Evolutionary conservation across 2,888 invertebrate species (phyloP).

Genomic region (Hedya salicella): DNA sequence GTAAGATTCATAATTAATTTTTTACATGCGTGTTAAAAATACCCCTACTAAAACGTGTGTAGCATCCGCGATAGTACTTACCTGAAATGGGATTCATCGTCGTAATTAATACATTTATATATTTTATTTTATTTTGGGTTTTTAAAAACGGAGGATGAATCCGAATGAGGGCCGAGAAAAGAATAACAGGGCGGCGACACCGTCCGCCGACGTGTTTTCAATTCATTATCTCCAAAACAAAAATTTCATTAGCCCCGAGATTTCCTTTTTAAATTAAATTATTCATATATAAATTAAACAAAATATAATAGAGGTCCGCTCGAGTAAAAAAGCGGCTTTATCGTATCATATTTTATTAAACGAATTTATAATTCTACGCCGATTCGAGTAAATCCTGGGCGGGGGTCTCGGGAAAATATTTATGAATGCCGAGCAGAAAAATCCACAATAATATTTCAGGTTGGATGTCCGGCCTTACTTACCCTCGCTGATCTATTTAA

Average conservation of each 20-base stretch:
- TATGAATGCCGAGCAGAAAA: constrained; percentile 84
- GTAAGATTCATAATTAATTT: constrained; percentile 42
- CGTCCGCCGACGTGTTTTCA: constrained; percentile 80
- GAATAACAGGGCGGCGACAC: constrained; percentile 75
- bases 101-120: constrained; percentile 79
- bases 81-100: constrained; percentile 65
- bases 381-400: constrained; percentile 76
- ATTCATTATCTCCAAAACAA: constrained; percentile 85
- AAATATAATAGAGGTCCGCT: constrained; percentile 83
- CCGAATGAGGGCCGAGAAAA: constrained; percentile 78
- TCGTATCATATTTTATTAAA: constrained; percentile 85
- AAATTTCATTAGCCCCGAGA: constrained; percentile 83
- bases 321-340: constrained; percentile 78
- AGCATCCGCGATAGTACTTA: constrained; percentile 61
- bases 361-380: constrained; percentile 84
- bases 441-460: constrained; percentile 85
- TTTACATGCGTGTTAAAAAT: constrained; percentile 44
- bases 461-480: constrained; percentile 80
- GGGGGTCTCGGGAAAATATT: constrained; percentile 75
- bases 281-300: constrained; percentile 85
- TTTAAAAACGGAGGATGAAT: constrained; percentile 75
- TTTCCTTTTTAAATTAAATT: constrained; percentile 84
- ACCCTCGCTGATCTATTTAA: constrained; percentile 84
- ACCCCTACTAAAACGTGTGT: constrained; percentile 59
- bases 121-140: constrained; percentile 64